Conservation (phyloP, 2,888 invertebrate species). For the Lepetodrilus schrolli region DNA sequence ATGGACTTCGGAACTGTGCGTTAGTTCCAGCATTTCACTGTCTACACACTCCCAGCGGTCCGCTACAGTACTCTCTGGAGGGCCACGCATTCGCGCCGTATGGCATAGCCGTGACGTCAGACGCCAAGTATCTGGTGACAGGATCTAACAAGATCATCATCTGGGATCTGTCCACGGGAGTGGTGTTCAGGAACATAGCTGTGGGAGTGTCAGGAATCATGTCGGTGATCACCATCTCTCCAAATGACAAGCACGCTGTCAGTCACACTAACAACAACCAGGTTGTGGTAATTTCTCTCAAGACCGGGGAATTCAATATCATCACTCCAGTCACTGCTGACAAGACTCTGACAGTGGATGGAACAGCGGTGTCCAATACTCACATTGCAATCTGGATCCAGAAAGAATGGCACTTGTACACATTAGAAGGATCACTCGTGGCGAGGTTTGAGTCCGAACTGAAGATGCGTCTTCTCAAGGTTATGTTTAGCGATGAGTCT, state of each 20-base stretch:
- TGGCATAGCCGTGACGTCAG: conserved; percentile 72
- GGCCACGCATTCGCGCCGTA: conserved; percentile 93
- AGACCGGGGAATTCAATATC: conserved; percentile 92
- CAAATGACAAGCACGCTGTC: conserved; percentile 96
- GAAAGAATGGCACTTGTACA: conserved; percentile 66
- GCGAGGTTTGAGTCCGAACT: conserved; percentile 54
- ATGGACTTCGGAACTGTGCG: conserved; percentile 91
- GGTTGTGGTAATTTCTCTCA: conserved; percentile 90
- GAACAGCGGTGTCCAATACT: conserved; percentile 67
- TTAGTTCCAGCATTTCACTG: conserved; percentile 95
- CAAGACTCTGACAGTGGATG: conserved; percentile 63
- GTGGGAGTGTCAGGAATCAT: conserved; percentile 93
- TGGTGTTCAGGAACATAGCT: conserved; percentile 90
- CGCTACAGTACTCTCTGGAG: conserved; percentile 96
- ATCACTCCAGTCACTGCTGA: conserved; percentile 89
- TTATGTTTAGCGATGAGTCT: conserved; percentile 54
- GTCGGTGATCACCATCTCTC: conserved; percentile 92
- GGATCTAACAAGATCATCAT: conserved; percentile 97
- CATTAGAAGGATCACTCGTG: conserved; percentile 59
- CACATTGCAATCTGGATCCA: conserved; percentile 69
- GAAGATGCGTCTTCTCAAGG: conserved; percentile 61
- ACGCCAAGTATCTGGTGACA: conserved; percentile 85
- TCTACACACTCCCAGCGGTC: conserved; percentile 98
- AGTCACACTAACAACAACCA: conserved; percentile 97
- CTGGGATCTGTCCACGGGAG: conserved; percentile 96